Evolutionary conservation across 1,140 invertebrate genomes (phyloP).

Genomic region (Calycopis cecrops): DNA sequence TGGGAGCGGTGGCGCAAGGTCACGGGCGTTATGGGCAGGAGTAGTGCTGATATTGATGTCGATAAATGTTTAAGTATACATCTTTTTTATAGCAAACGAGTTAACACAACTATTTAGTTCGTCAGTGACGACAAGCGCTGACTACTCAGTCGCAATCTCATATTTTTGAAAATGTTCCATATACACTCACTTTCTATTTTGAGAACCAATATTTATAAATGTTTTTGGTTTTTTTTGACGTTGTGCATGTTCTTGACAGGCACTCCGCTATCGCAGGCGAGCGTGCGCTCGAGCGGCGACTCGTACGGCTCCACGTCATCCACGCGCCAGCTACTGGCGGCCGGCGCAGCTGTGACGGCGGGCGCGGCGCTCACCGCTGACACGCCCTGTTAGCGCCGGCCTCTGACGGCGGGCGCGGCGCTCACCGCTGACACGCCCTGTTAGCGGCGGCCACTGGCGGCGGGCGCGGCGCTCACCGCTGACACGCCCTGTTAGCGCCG

Average conservation of each 20-base stretch:
- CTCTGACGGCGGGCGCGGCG: constrained; percentile 3
- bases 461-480: constrained; percentile 31
- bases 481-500: constrained; percentile 24
- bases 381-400: constrained; percentile 41
- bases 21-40: no score
- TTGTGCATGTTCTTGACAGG: constrained; percentile 49
- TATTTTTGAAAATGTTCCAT: no score
- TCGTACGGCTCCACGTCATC: constrained; percentile 85
- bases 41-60: no score
- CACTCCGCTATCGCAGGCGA: constrained; percentile 79
- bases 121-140: neutral
- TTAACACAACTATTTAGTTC: neutral
- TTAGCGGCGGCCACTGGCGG: neutral
- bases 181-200: no score
- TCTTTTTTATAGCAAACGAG: no score
- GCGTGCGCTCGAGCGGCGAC: constrained; percentile 82
- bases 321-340: constrained; percentile 78
- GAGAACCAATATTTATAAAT: no score
- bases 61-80: no score
- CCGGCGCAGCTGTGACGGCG: constrained; percentile 34
- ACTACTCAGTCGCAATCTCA: no score
- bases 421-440: neutral
- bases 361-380: constrained; percentile 39
- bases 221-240: no score
- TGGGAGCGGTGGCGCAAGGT: no score